Conservation (phyloP, 2,888 invertebrate species). For the Coecobrya sp. region DNA sequence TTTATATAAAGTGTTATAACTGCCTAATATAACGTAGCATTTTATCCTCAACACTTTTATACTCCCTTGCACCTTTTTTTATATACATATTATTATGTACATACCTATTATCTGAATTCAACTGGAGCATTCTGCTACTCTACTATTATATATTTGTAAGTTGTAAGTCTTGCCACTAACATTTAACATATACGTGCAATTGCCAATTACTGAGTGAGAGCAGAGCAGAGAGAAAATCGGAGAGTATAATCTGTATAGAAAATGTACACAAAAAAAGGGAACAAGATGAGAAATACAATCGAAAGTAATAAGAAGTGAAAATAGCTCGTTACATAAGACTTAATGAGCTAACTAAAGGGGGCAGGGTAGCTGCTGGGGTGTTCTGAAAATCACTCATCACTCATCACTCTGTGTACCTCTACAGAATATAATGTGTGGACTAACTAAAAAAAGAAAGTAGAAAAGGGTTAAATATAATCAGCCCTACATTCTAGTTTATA, state of each 20-base stretch:
- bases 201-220: constrained; percentile 14
- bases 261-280: background rate
- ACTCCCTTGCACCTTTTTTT: too few species aligned
- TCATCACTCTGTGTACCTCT: too few species aligned
- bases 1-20: constrained; percentile 73
- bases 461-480: background rate
- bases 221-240: constrained; percentile 13
- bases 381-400: constrained; percentile 40
- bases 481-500: too few species aligned
- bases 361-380: constrained; percentile 8
- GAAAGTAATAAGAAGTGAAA: constrained; percentile 51
- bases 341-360: constrained; percentile 26
- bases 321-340: constrained; percentile 41
- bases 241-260: background rate
- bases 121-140: background rate
- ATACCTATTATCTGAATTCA: background rate
- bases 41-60: too few species aligned
- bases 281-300: constrained; percentile 51
- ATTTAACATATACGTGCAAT: constrained; percentile 34
- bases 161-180: background rate
- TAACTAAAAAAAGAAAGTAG: background rate
- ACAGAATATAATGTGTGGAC: background rate
- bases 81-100: too few species aligned
- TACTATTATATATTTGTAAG: too few species aligned
- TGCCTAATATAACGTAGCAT: too few species aligned